Conservation (phyloP, 2,113 vertebrate species). For the Rhineura floridana region DNA sequence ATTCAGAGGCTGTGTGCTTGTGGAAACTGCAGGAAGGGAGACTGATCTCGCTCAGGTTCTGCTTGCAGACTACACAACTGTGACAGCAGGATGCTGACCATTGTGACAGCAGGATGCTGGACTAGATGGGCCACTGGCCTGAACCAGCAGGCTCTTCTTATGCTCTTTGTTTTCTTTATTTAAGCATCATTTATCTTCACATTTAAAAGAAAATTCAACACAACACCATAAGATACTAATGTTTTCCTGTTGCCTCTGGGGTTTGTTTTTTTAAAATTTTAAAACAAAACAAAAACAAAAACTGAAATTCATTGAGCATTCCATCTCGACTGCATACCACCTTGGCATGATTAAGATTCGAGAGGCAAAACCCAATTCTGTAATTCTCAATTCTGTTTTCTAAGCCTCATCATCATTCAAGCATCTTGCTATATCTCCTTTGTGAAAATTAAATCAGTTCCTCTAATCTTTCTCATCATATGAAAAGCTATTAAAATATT, state of each 20-base stretch:
- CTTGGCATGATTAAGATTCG: conserved; percentile 6
- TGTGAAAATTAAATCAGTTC: conserved; percentile 16
- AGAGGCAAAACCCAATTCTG: conserved; percentile 3
- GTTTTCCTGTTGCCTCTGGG: background rate
- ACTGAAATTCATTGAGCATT: background rate
- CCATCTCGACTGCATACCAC: background rate
- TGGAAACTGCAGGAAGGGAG: no score
- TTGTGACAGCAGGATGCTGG: no score
- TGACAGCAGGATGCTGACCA: no score
- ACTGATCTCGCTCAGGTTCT: no score
- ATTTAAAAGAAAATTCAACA: background rate
- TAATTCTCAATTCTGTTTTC: conserved; percentile 24
- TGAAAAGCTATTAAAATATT: conserved; percentile 21
- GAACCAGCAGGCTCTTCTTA: no score
- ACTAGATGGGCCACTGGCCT: no score
- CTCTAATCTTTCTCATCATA: conserved; percentile 16
- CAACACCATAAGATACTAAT: background rate
- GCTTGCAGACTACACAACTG: no score
- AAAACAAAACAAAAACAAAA: background rate
- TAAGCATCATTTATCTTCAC: background rate
- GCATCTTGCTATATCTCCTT: background rate
- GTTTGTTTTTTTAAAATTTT: no score
- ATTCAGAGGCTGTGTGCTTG: no score
- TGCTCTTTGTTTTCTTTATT: background rate
- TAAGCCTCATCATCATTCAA: conserved; percentile 34